Conservation (phyloP, 2,888 invertebrate species). For the Oscheius sp. region DNA sequence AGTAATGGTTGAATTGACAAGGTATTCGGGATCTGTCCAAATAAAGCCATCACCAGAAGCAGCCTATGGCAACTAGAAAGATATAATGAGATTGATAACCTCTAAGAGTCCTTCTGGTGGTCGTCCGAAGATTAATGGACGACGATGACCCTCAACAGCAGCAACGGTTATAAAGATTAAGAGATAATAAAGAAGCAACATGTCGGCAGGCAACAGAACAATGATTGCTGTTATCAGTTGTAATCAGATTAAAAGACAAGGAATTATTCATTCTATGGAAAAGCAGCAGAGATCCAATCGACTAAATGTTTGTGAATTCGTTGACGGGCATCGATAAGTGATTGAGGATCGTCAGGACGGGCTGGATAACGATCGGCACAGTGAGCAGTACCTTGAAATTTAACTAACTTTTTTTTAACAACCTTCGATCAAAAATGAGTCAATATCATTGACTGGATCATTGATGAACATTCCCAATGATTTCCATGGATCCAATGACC, state of each 20-base stretch:
- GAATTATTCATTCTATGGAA: too few relatives aligned
- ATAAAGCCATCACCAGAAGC: neutral
- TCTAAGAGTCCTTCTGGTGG: too few relatives aligned
- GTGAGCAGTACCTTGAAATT: slow-evolving; percentile 51
- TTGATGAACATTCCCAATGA: slow-evolving; percentile 35
- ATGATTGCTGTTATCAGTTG: too few relatives aligned
- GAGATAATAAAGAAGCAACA: too few relatives aligned
- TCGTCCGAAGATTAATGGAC: too few relatives aligned
- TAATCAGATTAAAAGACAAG: too few relatives aligned
- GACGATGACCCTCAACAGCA: too few relatives aligned
- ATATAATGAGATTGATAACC: too few relatives aligned
- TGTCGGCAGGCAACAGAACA: too few relatives aligned
- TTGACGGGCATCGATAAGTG: slow-evolving; percentile 39
- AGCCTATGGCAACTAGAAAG: too few relatives aligned
- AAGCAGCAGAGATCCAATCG: slow-evolving; percentile 39
- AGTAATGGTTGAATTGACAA: neutral
- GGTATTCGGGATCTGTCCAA: neutral
- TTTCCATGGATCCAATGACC: slow-evolving; percentile 52
- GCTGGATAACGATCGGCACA: slow-evolving; percentile 60
- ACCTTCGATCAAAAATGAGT: slow-evolving; percentile 47
- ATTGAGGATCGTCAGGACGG: slow-evolving; percentile 33
- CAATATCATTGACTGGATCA: slow-evolving; percentile 33
- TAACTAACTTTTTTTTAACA: neutral
- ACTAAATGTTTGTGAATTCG: slow-evolving; percentile 43
- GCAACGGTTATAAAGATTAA: too few relatives aligned